Evolutionary conservation across 2,888 invertebrate species (phyloP), one percentile per base, ranked within the genome.

Genomic region (Lasius fuliginosus): DNA sequence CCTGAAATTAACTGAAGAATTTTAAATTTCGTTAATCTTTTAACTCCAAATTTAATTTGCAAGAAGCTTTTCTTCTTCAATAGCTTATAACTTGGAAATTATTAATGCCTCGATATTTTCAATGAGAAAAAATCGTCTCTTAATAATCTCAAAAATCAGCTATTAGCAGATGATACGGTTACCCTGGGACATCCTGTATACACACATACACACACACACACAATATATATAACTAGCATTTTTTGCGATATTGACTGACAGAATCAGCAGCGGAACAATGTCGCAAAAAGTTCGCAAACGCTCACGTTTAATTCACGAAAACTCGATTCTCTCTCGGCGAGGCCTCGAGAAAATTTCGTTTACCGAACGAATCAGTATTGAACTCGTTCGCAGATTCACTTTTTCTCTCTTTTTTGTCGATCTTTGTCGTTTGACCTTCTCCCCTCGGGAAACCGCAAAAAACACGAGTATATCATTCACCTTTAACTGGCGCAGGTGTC

Each of bases 301-400:
- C 11, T 46, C 23, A 18, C 40, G n/a, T 40, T 56, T 67, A 67
- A 77, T 65, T 76, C 18, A n/a, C 18, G 12, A 30, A 65, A 53
- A 12, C 12, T 65, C 42, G 3, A 42, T 67, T 67, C 67, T 62
- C 46, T 62, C 23, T 76, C 27, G 12, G 1, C 4, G 5, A 40
- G 15, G 8, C 40, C 53, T 67, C 40, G 65, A 65, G 30, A 65
- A 56, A 56, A 42, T 40, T 49, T 76, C 36, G 12, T 67, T 76
- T 67, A 53, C 4, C 9, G 6, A 36, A 36, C 6, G 60, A 60
- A 42, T 33, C 40, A 58, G 23, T 23, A n/a, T 76, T 27, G 18
- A 75, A 75, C 5, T 65, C 23, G 40, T 65, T 76, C 8, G 36
- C 33, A 46, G 27, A 18, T 53, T 56, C 12, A 53, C 27, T 76